These are phyloP conservation scores for Aporrectodea caliginosa DNA, from an alignment of 1,140 invertebrate species.

Conservation along the genomic window DNA sequence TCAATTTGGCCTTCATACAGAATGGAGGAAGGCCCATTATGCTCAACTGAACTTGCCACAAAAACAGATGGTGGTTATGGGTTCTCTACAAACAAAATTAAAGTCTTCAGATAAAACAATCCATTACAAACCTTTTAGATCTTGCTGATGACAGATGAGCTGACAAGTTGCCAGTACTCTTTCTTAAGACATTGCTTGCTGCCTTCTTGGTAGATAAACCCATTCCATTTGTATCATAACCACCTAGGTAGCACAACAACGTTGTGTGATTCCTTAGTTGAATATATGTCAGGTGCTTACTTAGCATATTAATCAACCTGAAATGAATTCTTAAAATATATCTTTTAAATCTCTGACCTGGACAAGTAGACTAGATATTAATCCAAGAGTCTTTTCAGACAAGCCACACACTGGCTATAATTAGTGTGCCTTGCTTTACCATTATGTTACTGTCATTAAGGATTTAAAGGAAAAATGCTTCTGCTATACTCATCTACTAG, in stretches of 20 bases:
- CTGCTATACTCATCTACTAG: too few relatives aligned
- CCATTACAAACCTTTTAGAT: constrained; percentile 1
- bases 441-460: too few relatives aligned
- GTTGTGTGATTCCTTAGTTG: too few relatives aligned
- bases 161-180: constrained; percentile 40
- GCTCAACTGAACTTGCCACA: too few relatives aligned
- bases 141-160: neutral
- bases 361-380: too few relatives aligned
- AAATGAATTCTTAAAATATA: neutral
- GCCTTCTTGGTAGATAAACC: neutral
- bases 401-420: too few relatives aligned
- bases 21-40: too few relatives aligned
- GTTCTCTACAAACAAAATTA: neutral
- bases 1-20: too few relatives aligned
- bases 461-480: too few relatives aligned
- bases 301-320: neutral
- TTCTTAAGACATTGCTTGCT: constrained; percentile 33
- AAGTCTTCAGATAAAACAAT: neutral
- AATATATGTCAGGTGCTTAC: neutral
- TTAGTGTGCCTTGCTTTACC: too few relatives aligned
- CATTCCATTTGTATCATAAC: neutral
- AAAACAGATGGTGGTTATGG: too few relatives aligned
- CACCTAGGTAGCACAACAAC: neutral
- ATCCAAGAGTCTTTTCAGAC: too few relatives aligned
- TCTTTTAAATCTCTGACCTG: neutral